phyloP scores from a whole-genome alignment of 2,888 invertebrate genomes.

The Pseudanteris insignis region DNA sequence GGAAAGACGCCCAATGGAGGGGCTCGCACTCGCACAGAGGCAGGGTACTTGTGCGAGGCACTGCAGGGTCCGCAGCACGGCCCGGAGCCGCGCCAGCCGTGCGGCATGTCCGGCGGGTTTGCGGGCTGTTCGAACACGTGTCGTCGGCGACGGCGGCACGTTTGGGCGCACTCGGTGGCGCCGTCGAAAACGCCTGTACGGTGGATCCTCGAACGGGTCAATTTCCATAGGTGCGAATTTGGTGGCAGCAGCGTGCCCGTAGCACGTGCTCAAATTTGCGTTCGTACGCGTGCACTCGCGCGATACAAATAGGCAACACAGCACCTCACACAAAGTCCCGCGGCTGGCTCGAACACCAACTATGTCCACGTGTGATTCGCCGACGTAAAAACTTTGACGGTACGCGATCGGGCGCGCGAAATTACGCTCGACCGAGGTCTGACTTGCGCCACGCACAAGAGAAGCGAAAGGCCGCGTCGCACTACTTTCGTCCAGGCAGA shows the following conservation, averaged over 20 bases:
- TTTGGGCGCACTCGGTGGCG: slow-evolving; percentile 44
- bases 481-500: too few relatives aligned
- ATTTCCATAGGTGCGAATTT: slow-evolving; percentile 57
- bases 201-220: slow-evolving; percentile 62
- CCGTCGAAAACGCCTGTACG: slow-evolving; percentile 58
- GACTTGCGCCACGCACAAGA: too few relatives aligned
- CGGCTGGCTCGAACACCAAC: neutral
- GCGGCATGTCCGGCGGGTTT: slow-evolving; percentile 9
- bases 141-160: neutral
- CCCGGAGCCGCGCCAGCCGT: slow-evolving; percentile 1
- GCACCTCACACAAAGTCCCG: too few relatives aligned
- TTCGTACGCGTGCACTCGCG: slow-evolving; percentile 12
- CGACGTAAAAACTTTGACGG: too few relatives aligned
- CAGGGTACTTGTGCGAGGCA: too few relatives aligned
- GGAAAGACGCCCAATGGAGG: too few relatives aligned
- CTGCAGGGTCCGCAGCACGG: slow-evolving; percentile 18
- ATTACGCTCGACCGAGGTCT: neutral
- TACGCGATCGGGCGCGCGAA: too few relatives aligned
- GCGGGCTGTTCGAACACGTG: neutral
- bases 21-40: too few relatives aligned
- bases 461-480: too few relatives aligned
- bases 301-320: neutral
- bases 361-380: slow-evolving; percentile 13
- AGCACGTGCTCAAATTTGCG: slow-evolving; percentile 14
- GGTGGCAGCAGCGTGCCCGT: slow-evolving; percentile 28